A percentile compares a stretch with the other conserved stretches of the same genome.
Conservation (phyloP, 2,888 invertebrate genomes). For the Anagyrus pseudococci region DNA sequence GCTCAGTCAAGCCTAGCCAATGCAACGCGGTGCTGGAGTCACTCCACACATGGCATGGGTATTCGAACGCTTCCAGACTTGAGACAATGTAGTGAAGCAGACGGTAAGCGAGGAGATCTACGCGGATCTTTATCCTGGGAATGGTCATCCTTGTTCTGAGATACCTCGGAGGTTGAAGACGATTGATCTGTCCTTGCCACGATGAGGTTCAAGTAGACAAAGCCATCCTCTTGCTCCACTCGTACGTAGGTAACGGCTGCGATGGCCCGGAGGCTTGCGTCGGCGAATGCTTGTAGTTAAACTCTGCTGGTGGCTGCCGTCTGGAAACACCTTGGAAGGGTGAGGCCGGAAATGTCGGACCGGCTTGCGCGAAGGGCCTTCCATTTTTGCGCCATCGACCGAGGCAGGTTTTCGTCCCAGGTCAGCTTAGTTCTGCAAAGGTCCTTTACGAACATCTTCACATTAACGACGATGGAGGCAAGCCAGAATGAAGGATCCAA, state of each 20-base stretch:
- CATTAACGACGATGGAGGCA: neutral
- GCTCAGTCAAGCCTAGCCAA: neutral
- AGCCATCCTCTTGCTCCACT: neutral
- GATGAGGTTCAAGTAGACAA: neutral
- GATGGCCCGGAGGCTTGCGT: neutral
- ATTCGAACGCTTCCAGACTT: neutral
- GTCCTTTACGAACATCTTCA: neutral
- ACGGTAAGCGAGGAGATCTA: neutral
- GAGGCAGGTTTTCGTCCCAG: neutral
- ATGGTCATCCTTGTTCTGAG: neutral
- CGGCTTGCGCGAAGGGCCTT: neutral
- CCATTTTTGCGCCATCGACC: neutral
- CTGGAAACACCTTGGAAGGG: neutral
- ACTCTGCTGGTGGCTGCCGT: too few relatives aligned
- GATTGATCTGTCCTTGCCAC: neutral
- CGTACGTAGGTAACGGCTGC: neutral
- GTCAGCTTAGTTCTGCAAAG: neutral
- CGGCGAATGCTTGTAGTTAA: neutral
- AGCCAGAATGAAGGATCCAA: neutral
- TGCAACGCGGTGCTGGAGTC: neutral
- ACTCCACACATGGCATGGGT: neutral
- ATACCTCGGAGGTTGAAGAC: neutral
- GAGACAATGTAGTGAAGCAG: neutral
- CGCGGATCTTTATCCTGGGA: neutral
- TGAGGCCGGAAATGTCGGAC: neutral